phyloP scores from a whole-genome alignment of 1,140 invertebrate species.

The Trialeurodes vaporariorum region DNA sequence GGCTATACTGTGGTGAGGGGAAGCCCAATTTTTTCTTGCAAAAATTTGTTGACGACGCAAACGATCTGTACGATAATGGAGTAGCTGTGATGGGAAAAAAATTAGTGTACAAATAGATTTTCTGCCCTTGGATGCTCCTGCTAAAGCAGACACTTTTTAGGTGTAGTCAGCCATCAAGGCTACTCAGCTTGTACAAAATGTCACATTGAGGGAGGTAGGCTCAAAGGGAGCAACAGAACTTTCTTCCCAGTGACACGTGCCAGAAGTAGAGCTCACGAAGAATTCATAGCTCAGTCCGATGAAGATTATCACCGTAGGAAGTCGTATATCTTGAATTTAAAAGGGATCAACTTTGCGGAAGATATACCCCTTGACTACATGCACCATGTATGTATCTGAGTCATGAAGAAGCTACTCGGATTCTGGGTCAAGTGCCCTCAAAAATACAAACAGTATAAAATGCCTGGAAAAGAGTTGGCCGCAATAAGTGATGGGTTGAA shows the following conservation, averaged over 20 bases:
- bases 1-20: slow-evolving; percentile 22
- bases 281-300: slow-evolving; percentile 18
- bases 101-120: slow-evolving; percentile 23
- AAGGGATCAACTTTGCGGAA: slow-evolving; percentile 23
- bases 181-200: not conserved
- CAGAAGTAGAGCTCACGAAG: slow-evolving; percentile 17
- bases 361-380: slow-evolving; percentile 30
- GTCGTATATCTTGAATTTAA: slow-evolving; percentile 18
- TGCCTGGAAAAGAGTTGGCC: slow-evolving; percentile 3
- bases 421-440: slow-evolving; percentile 24
- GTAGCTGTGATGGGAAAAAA: slow-evolving; percentile 7
- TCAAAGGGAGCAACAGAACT: not conserved
- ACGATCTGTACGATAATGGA: slow-evolving; percentile 12
- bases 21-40: slow-evolving; percentile 24
- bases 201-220: not conserved
- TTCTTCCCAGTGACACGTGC: slow-evolving; percentile 11
- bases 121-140: slow-evolving; percentile 22
- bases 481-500: slow-evolving; percentile 18
- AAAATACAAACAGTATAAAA: slow-evolving; percentile 9
- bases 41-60: slow-evolving; percentile 21
- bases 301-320: slow-evolving; percentile 20
- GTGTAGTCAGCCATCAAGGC: not conserved
- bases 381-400: slow-evolving; percentile 28
- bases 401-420: slow-evolving; percentile 26
- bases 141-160: not conserved